Evolutionary conservation across 2,113 vertebrate genomes (phyloP), one percentile per base, ranked within the genome.

Genomic region (Pardalotus punctatus): DNA sequence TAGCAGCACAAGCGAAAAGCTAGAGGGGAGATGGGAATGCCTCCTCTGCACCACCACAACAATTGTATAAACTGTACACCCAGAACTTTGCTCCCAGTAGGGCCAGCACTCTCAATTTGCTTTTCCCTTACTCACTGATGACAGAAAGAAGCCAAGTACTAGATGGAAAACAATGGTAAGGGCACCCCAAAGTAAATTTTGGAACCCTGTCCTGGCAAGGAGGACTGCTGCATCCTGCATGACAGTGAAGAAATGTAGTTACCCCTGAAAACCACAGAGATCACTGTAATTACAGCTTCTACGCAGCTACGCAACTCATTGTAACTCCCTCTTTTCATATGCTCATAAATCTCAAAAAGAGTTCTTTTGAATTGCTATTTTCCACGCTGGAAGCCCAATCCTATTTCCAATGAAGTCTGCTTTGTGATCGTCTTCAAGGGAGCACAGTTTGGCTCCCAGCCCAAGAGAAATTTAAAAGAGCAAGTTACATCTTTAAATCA

Each of bases 401-500:
- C 76, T 42, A 18, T 81, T 92, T 78, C 72, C 90, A 96, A 56
- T 53, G 88, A 97, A 97, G 79, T 88, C 29, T 5, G 14, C 94
- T 90, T 90, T 93, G 93, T 96, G 82, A 94, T 92, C 8, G 0
- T 81, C 88, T 96, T 96, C 95, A 96, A 96, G 94, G 56, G 66
- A 95, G 60, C 27, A 20, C 20, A 74, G 18, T 66, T 83, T 96
- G 90, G 94, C 94, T 78, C 45, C 21, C 48, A 47, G 95, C 82
- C 95, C 90, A 83, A 86, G 40, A 77, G 61, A 94, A 95, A 96
- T 81, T 92, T 90, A 83, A 90, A 92, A 74, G 95, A 95, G n/a
- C 77, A 79, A 96, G 92, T 84, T 94, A 88, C 86, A 95, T 93
- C 93, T 95, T 93, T 95, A 90, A 95, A 93, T 95, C 64, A 97